Percentiles rank a stretch among this genome's conserved stretches.
Conservation (phyloP, 2,113 vertebrate species). For the Muscicapa adusta region DNA sequence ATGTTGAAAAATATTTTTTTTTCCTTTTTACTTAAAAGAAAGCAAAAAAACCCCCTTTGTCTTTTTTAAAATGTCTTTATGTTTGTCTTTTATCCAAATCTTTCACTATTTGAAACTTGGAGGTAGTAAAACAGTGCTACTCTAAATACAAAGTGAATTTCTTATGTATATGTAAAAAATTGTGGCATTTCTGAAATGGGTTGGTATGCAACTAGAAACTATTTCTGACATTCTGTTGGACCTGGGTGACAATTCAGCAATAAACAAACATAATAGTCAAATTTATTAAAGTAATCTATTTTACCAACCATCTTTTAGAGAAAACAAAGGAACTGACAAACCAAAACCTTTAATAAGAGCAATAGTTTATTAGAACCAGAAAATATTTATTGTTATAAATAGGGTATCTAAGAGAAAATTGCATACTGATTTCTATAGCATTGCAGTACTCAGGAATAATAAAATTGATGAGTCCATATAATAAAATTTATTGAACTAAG, state of each 20-base stretch:
- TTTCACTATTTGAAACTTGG: background rate
- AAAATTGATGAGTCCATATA: slow-evolving; percentile 74
- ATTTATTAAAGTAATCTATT: background rate
- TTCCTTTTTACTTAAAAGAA: background rate
- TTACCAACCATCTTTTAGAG: background rate
- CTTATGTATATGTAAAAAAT: background rate
- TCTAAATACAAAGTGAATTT: background rate
- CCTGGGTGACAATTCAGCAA: background rate
- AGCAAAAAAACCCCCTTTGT: background rate
- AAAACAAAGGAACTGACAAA: background rate
- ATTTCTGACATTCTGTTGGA: background rate
- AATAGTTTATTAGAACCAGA: slow-evolving; percentile 22
- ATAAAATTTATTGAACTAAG: slow-evolving; percentile 77
- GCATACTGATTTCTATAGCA: background rate
- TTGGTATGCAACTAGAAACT: background rate
- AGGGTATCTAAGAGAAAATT: slow-evolving; percentile 48
- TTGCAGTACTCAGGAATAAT: slow-evolving; percentile 66
- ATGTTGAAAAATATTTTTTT: background rate
- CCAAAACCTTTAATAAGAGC: background rate
- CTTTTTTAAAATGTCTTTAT: background rate
- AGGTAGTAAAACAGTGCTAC: background rate
- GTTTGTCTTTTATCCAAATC: background rate
- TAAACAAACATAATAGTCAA: background rate
- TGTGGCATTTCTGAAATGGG: background rate
- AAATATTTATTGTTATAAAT: slow-evolving; percentile 56